phyloP scores from a whole-genome alignment of 2,797 vertebrate species.

The Toxotes lorentzi region DNA sequence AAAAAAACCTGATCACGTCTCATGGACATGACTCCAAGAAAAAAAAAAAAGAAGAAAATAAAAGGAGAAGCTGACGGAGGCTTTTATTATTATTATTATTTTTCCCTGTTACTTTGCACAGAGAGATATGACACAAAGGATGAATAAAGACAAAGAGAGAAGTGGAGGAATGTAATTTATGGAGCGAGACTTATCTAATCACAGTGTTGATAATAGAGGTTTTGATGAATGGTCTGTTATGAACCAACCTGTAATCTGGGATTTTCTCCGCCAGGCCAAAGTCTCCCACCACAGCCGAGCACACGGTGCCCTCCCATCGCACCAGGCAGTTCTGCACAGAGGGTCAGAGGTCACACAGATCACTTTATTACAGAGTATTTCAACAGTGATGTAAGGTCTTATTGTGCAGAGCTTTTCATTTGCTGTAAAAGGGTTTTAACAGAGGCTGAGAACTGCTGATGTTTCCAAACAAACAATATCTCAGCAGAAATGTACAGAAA shows the following conservation, averaged over 20 bases:
- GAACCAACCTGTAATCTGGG: conserved; percentile 91
- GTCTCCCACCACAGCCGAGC: conserved; percentile 94
- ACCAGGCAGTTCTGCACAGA: conserved; percentile 93
- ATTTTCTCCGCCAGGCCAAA: conserved; percentile 98
- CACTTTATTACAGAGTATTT: not conserved
- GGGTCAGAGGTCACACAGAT: conserved; percentile 50
- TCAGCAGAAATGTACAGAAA: not conserved
- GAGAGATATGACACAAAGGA: not conserved
- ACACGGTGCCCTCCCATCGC: conserved; percentile 87
- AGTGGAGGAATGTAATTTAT: conserved; percentile 52
- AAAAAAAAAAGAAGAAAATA: conserved; percentile 43
- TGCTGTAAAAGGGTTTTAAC: not conserved
- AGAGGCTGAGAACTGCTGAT: not conserved
- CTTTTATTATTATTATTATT: not conserved
- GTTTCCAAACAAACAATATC: not conserved
- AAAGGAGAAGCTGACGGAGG: conserved; percentile 45
- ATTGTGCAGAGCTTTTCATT: not conserved
- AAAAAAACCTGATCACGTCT: conserved; percentile 43
- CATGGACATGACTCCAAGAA: not conserved
- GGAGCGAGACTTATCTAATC: conserved; percentile 67
- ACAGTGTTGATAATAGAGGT: conserved; percentile 42
- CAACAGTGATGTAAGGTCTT: not conserved
- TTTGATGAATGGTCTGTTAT: conserved; percentile 17
- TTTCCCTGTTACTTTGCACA: not conserved
- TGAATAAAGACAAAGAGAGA: conserved; percentile 1